Evolutionary conservation across 2,888 invertebrate genomes (phyloP), one percentile per base, ranked within the genome.

Genomic region (Ennomos quercinarius): DNA sequence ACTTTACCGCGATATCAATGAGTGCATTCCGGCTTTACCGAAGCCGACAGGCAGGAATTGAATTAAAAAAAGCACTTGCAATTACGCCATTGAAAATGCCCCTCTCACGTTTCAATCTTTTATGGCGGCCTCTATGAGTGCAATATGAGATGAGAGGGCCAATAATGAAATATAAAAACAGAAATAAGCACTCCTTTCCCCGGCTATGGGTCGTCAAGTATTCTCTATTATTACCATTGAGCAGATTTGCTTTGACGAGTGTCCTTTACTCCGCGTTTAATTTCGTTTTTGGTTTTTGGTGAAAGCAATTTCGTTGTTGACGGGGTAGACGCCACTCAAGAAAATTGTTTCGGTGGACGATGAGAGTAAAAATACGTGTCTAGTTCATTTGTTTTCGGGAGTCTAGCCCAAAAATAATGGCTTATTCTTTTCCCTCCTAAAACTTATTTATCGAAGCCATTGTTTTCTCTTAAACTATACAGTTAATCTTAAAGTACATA

Each of bases 101-200:
- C 89, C 91, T 89, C 90, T 89, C 88, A 82, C 89, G 88, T 91
- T 91, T 91, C 91, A 92, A 90, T 87, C 90, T 85, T 91, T 91
- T 91, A 89, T 91, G 80, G 84, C 86, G 85, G 88, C 83, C 86
- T 86, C 86, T 88, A 86, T 89, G 89, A 88, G 88, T 88, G 90
- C 89, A 89, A 89, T 89, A 87, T 83, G 90, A 89, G 91, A 87
- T 87, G 89, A 90, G 91, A 89, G 89, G 84, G 89, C 91, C 88
- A 91, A 91, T 90, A 91, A 91, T 91, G 87, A 89, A 91, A 91
- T 89, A 90, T 90, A 90, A 91, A 90, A 91, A 90, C 88, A 89
- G 84, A 85, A 87, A 88, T 87, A 86, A 89, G 89, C 82, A 85
- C 86, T 86, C 82, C 81, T 85, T 87, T 83, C 83, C 80, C 80